Percentiles rank a stretch among this genome's conserved stretches.
Conservation (phyloP, 2,797 vertebrate species). For the Pseudopleuronectes americanus region DNA sequence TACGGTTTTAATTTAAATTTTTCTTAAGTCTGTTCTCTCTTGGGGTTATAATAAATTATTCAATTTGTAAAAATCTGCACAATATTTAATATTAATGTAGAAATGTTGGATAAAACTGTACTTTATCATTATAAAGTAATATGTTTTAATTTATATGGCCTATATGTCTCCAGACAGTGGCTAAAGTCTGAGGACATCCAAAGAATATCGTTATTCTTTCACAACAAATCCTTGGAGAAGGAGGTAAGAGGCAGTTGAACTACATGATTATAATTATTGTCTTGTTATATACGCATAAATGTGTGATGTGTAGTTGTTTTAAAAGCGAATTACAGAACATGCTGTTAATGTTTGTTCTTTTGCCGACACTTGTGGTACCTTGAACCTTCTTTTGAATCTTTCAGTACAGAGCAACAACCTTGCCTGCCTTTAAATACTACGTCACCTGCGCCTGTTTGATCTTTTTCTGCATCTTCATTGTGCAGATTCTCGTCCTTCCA, state of each 20-base stretch:
- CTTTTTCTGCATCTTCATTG: slow-evolving; percentile 95
- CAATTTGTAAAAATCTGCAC: too few relatives aligned
- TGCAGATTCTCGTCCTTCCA: slow-evolving; percentile 93
- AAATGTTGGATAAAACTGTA: not conserved
- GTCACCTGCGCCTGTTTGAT: slow-evolving; percentile 95
- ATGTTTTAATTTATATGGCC: not conserved
- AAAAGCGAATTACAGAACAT: too few relatives aligned
- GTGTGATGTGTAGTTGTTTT: not conserved
- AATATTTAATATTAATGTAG: too few relatives aligned
- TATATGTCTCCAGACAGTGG: slow-evolving; percentile 88
- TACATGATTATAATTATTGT: not conserved
- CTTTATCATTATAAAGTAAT: not conserved
- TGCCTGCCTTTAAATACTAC: slow-evolving; percentile 96
- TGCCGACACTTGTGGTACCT: not conserved
- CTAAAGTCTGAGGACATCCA: slow-evolving; percentile 97
- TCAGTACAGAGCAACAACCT: slow-evolving; percentile 92
- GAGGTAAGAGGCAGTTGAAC: slow-evolving; percentile 84
- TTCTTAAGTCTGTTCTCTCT: too few relatives aligned
- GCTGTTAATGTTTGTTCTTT: slow-evolving; percentile 5
- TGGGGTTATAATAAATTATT: too few relatives aligned
- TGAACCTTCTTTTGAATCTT: slow-evolving; percentile 44
- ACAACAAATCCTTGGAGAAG: slow-evolving; percentile 93
- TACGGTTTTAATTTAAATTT: too few relatives aligned
- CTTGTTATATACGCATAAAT: not conserved
- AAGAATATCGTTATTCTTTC: slow-evolving; percentile 95